Evolutionary conservation across 2,888 invertebrate species (phyloP).

Genomic region (Gibbula magus): DNA sequence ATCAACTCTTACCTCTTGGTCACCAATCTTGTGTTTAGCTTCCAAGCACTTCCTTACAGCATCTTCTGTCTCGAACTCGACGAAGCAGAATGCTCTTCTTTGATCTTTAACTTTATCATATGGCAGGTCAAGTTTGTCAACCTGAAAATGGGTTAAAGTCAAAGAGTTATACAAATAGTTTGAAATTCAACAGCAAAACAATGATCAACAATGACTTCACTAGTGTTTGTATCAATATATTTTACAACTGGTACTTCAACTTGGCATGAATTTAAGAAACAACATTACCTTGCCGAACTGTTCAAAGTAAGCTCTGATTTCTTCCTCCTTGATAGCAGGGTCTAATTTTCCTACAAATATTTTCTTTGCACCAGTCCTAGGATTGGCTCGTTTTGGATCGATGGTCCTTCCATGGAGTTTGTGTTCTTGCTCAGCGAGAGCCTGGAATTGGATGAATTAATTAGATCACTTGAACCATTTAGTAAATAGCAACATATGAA

Average conservation of each 20-base stretch:
- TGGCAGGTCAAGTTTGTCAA: slow-evolving; percentile 96
- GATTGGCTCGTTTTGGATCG: slow-evolving; percentile 96
- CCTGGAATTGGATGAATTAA: slow-evolving; percentile 45
- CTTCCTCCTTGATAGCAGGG: slow-evolving; percentile 93
- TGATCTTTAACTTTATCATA: slow-evolving; percentile 98
- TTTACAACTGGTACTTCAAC: not conserved
- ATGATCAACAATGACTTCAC: too few relatives aligned
- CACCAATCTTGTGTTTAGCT: slow-evolving; percentile 78
- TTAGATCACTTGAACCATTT: not conserved
- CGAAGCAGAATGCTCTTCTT: slow-evolving; percentile 97
- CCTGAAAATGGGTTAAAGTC: slow-evolving; percentile 79
- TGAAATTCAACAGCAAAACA: too few relatives aligned
- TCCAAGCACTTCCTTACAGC: slow-evolving; percentile 85
- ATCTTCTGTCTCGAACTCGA: slow-evolving; percentile 96
- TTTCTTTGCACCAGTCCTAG: slow-evolving; percentile 80
- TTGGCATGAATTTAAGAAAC: not conserved
- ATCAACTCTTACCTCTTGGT: slow-evolving; percentile 87
- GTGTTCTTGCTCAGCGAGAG: slow-evolving; percentile 78
- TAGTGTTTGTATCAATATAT: too few relatives aligned
- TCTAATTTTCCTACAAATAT: slow-evolving; percentile 97
- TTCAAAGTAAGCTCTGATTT: slow-evolving; percentile 92
- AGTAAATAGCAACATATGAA: too few relatives aligned
- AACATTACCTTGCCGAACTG: slow-evolving; percentile 90
- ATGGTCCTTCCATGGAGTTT: slow-evolving; percentile 96
- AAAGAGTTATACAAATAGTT: too few relatives aligned